These are phyloP conservation scores for Drosophila macrospina DNA, from an alignment of 2,888 invertebrate species.

Conservation along the genomic window DNA sequence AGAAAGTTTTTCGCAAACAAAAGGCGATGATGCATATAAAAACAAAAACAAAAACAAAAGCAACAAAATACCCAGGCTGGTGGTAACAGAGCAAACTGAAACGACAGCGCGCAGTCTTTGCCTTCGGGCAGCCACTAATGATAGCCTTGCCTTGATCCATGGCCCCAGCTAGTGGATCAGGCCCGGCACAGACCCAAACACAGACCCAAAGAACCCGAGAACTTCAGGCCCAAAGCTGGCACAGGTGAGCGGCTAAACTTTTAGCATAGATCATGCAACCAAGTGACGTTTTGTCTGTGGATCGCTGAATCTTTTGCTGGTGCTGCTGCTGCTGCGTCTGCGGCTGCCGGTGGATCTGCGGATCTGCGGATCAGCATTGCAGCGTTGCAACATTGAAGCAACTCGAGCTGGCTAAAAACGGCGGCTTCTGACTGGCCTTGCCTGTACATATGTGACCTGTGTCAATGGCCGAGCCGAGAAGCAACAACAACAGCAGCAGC, in stretches of 20 bases:
- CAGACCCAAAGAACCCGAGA: neutral
- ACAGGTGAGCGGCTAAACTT: slow-evolving; percentile 63
- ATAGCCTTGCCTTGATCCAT: slow-evolving; percentile 71
- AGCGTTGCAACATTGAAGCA: slow-evolving; percentile 6
- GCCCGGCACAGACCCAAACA: slow-evolving; percentile 18
- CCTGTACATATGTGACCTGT: slow-evolving; percentile 72
- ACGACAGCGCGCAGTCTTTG: slow-evolving; percentile 19
- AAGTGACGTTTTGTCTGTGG: slow-evolving; percentile 72
- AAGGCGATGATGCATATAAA: slow-evolving; percentile 71
- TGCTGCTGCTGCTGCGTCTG: slow-evolving; percentile 3
- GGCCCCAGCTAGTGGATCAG: slow-evolving; percentile 52
- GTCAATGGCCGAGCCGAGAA: slow-evolving; percentile 64
- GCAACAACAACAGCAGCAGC: slow-evolving; percentile 4
- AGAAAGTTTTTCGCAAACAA: slow-evolving; percentile 82
- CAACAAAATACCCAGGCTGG: slow-evolving; percentile 28
- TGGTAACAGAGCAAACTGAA: slow-evolving; percentile 38
- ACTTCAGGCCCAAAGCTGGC: slow-evolving; percentile 4
- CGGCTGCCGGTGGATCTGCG: neutral
- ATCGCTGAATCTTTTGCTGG: slow-evolving; percentile 1
- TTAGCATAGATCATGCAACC: slow-evolving; percentile 73
- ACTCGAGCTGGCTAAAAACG: slow-evolving; percentile 8
- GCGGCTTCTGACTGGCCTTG: slow-evolving; percentile 56
- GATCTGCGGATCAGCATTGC: neutral
- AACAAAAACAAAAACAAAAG: slow-evolving; percentile 50
- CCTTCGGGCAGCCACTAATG: slow-evolving; percentile 68